Evolutionary conservation across 2,797 vertebrate species (phyloP), one percentile per base, ranked within the genome.

Genomic region (Tokudaia tokunoshimensis): DNA sequence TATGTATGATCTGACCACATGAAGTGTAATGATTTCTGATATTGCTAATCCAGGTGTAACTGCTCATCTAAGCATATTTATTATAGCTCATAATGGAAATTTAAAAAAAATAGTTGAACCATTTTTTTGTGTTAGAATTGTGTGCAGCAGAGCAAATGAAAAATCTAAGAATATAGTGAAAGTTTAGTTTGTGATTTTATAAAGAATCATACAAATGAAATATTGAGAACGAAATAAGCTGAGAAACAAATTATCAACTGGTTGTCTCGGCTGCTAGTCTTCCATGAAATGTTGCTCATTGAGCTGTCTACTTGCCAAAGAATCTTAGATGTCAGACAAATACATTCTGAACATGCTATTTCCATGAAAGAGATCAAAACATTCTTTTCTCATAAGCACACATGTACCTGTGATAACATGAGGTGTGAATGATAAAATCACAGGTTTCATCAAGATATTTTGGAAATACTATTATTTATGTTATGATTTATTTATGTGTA

Each of bases 111-210:
- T 94, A 92, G 91, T 91, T 96, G 82, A 95, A 82, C 2, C 22
- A 24, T 50, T 83, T 50, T 83, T 29, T 20, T 85, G 41, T 75
- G 20, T 94, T 57, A 95, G 6, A 94, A 88, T 85, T n/a, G 29
- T 8, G 3, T 83, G 47, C 24, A 96, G 67, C 34, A 96, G 55
- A 96, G 59, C 57, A 92, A 91, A 20, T 72, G 44, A 89, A 61
- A 85, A 82, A 95, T 95, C 96, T 63, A 87, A 72, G 67, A 65
- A 92, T 76, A 86, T n/a, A 89, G 50, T 93, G 11, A 88, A 93
- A 95, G 20, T 92, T 96, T 57, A 91, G 31, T 57, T 26, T 91
- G 82, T 80, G 31, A 50, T 94, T 96, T 95, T 95, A 65, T 44
- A 85, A 91, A 20, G 37, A 67, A 78, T 31, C 6, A n/a, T 41